phyloP scores from a whole-genome alignment of 2,888 invertebrate genomes.

The Priocnemis perturbator region DNA sequence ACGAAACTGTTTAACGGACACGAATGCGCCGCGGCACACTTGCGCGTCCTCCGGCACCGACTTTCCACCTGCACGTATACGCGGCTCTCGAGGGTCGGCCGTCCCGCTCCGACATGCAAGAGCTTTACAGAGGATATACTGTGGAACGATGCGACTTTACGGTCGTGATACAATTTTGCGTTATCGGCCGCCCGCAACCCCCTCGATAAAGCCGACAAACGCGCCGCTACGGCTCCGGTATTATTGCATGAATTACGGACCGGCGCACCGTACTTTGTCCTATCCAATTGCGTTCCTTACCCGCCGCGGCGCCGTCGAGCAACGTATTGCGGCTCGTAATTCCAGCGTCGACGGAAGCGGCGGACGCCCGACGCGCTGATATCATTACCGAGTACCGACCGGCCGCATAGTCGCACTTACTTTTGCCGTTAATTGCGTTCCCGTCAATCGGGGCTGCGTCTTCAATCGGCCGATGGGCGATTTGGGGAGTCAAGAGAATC shows the following conservation, averaged over 20 bases:
- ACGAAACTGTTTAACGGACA: slow-evolving; percentile 5
- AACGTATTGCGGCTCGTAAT: not conserved
- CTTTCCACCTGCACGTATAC: no score
- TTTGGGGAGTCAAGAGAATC: no score
- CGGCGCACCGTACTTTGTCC: no score
- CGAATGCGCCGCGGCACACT: no score
- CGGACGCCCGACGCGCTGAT: not conserved
- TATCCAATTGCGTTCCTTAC: slow-evolving; percentile 2
- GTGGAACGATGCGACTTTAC: slow-evolving; percentile 2
- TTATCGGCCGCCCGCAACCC: slow-evolving; percentile 1
- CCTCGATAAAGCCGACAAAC: slow-evolving; percentile 1
- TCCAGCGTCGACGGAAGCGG: not conserved
- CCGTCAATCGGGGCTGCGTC: no score
- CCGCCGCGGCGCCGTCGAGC: not conserved
- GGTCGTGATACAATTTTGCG: slow-evolving; percentile 6
- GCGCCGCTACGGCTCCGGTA: not conserved
- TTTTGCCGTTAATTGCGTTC: no score
- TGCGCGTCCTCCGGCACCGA: no score
- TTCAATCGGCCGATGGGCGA: no score
- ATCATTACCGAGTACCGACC: no score
- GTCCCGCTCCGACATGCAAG: not conserved
- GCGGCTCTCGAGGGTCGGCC: not conserved
- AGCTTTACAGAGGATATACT: no score
- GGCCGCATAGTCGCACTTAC: no score
- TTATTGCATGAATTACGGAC: slow-evolving; percentile 1